Base-by-base conservation (phyloP, 2,888 invertebrate species). In the Eupithecia centaureata region DNA sequence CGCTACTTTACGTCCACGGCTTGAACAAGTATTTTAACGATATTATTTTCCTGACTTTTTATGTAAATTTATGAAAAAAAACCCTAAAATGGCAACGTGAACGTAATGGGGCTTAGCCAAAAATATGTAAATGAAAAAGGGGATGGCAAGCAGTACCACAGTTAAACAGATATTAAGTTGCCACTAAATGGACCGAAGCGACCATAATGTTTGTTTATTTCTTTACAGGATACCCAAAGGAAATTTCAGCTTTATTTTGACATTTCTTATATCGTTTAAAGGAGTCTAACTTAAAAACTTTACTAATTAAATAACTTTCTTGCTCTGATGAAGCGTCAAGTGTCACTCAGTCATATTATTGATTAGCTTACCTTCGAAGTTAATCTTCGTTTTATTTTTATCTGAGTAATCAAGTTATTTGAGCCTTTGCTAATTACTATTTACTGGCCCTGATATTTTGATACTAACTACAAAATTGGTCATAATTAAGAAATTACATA, bases 141-240 rank as follows among this genome's bases (percentile, higher is more conserved):
- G 64, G 61, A 51, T 57, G 54, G 52, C 54, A 54, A 12, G 13
- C 42, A 59, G 54, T 27, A 54, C 59, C 42, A 69, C 59, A 62
- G 54, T 65, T 63, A 69, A 69, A 65, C 60, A 68, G 52, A 72
- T 77, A 76, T 77, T 72, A 76, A 71, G 79, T 73, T 72, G 69
- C 76, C 73, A 70, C 63, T 61, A 51, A 64, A 69, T 65, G 52
- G 32, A 59, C 57, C 65, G 64, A 68, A 77, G 63, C 52, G 30
- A 32, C 56, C 25, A 32, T 57, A 61, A 15, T 54, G 32, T 63
- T 54, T 52, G 33, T 38, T 63, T 67, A 38, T 59, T 59, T 42
- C 15, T 12, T 28, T 30, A 25, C 35, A 54, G 22, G 10, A 3
- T 22, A 47, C n/a, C 42, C 42, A n/a, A n/a, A n/a, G n/a, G 10